phyloP scores from a whole-genome alignment of 2,888 invertebrate species.

The Eretmocerus hayati region DNA sequence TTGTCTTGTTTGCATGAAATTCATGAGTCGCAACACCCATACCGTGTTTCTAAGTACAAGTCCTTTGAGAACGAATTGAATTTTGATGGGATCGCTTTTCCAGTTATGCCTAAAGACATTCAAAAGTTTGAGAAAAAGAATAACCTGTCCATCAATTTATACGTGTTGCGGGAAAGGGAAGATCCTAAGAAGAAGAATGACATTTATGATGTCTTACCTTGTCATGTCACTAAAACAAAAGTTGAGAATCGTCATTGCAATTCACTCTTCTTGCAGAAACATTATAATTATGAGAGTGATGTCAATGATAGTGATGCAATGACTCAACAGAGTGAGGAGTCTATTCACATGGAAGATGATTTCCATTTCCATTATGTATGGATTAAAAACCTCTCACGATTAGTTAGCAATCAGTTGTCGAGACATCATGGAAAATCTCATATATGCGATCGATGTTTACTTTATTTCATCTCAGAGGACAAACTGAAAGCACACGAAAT shows the following conservation, averaged over 20 bases:
- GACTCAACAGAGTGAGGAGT: too few species aligned
- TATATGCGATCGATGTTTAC: slow-evolving; percentile 24
- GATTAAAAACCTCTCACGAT: slow-evolving; percentile 12
- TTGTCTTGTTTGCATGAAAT: slow-evolving; percentile 27
- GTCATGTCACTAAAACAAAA: neutral
- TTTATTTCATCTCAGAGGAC: slow-evolving; percentile 11
- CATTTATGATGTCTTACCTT: neutral
- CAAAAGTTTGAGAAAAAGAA: slow-evolving; percentile 24
- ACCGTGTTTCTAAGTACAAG: slow-evolving; percentile 19
- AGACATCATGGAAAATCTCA: neutral
- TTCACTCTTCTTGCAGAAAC: neutral
- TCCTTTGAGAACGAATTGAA: slow-evolving; percentile 12
- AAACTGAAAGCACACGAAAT: slow-evolving; percentile 6
- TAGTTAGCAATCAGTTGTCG: slow-evolving; percentile 9
- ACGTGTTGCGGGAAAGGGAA: neutral
- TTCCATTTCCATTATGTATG: neutral
- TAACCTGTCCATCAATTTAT: slow-evolving; percentile 7
- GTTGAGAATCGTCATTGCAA: neutral
- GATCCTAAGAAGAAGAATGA: neutral
- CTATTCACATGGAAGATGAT: too few species aligned
- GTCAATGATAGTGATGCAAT: too few species aligned
- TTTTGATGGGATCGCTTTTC: slow-evolving; percentile 25
- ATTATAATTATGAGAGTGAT: neutral
- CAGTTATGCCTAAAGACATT: slow-evolving; percentile 22
- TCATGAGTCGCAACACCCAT: slow-evolving; percentile 15